Percentiles rank a stretch among this genome's conserved stretches.
Evolutionary conservation across 2,888 invertebrate genomes (phyloP).

Genomic region (Drosophila silvestris): DNA sequence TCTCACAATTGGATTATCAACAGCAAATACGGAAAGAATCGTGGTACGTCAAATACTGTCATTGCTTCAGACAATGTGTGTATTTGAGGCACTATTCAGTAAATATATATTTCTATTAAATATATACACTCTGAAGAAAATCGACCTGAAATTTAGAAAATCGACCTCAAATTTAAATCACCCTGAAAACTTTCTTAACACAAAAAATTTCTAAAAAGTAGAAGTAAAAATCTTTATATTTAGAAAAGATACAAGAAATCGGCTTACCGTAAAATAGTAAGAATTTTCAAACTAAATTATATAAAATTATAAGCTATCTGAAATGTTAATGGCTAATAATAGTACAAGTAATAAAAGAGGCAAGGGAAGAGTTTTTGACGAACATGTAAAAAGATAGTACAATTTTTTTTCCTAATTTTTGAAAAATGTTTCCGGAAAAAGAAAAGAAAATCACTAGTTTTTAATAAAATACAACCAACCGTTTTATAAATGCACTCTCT

Average conservation of each 20-base stretch:
- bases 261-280: background rate
- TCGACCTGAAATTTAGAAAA: background rate
- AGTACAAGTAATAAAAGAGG: background rate
- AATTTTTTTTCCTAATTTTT: background rate
- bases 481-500: no score
- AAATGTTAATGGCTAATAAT: background rate
- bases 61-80: background rate
- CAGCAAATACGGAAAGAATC: background rate
- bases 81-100: background rate
- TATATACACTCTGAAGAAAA: background rate
- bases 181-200: background rate
- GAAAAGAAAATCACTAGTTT: background rate
- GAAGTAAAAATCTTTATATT: background rate
- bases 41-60: background rate
- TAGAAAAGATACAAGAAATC: background rate
- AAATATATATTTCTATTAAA: no score
- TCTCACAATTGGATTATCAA: background rate
- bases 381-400: background rate
- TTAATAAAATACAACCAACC: no score
- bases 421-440: background rate
- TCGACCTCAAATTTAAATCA: background rate
- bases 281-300: background rate
- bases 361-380: background rate
- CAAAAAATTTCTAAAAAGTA: background rate
- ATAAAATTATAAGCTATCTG: background rate